Conservation (phyloP, 1,140 invertebrate species). For the Leptopilina clavipes region DNA sequence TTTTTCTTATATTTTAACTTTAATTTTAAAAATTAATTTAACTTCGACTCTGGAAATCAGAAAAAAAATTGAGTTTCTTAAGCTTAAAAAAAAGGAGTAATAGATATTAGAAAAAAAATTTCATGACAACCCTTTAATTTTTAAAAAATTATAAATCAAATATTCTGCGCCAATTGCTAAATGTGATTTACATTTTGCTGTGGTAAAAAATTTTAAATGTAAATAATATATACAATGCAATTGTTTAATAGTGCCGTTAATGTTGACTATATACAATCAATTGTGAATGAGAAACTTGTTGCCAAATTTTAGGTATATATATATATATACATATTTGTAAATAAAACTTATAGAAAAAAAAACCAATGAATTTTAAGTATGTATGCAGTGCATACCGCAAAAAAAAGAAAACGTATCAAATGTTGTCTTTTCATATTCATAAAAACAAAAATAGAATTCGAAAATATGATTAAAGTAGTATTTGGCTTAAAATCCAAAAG, state of each 20-base stretch:
- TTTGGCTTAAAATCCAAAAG: background rate
- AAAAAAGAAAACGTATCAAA: background rate
- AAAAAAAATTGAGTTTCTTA: too few species aligned
- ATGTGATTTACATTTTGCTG: conserved; percentile 12
- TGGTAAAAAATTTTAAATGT: background rate
- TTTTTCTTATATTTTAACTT: too few species aligned
- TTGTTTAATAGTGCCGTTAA: conserved; percentile 30
- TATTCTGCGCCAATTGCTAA: conserved; percentile 10
- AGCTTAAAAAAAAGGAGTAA: too few species aligned
- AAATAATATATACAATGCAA: conserved; percentile 12
- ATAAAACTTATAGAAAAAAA: conserved; percentile 5
- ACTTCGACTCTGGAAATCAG: too few species aligned
- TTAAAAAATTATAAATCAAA: conserved; percentile 5
- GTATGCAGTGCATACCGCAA: conserved; percentile 10
- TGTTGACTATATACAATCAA: conserved; percentile 35
- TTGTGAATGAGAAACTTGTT: conserved; percentile 30
- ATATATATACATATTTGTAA: conserved; percentile 6
- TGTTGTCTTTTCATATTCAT: background rate
- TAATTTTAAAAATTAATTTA: too few species aligned
- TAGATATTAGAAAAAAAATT: background rate
- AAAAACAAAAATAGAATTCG: background rate
- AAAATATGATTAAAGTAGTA: background rate
- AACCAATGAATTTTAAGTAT: conserved; percentile 23
- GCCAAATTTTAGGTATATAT: conserved; percentile 25
- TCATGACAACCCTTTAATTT: background rate